Percentiles rank a stretch among this genome's conserved stretches.
phyloP scores from a whole-genome alignment of 2,888 invertebrate genomes.

The Andricus quercusramuli region DNA sequence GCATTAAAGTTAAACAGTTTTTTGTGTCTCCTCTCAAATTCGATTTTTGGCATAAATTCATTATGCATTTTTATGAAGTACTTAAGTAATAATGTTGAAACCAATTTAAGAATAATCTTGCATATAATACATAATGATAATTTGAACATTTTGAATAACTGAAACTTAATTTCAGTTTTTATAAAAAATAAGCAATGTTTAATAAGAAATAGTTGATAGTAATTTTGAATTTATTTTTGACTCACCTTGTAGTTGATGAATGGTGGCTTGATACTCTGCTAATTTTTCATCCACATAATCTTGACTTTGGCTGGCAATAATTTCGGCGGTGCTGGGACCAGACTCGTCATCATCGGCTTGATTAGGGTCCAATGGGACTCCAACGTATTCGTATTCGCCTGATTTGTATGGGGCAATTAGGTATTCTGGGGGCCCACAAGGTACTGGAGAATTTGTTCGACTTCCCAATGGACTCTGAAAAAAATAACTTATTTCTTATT shows the following conservation, averaged over 20 bases:
- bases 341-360: constrained; percentile 85
- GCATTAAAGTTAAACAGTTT: too few relatives aligned
- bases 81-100: too few relatives aligned
- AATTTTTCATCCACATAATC: constrained; percentile 96
- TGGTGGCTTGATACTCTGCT: constrained; percentile 95
- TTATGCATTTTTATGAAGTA: too few relatives aligned
- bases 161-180: too few relatives aligned
- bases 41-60: too few relatives aligned
- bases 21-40: too few relatives aligned
- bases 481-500: neutral
- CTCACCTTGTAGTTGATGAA: constrained; percentile 88
- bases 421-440: constrained; percentile 74
- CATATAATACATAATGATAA: too few relatives aligned
- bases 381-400: constrained; percentile 86
- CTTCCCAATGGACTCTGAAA: constrained; percentile 75
- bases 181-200: too few relatives aligned
- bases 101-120: too few relatives aligned
- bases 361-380: constrained; percentile 88
- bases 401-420: constrained; percentile 79
- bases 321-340: constrained; percentile 93
- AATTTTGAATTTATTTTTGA: neutral
- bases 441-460: constrained; percentile 67
- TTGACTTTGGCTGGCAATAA: constrained; percentile 95
- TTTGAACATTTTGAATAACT: too few relatives aligned
- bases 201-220: neutral